Evolutionary conservation across 2,113 vertebrate genomes (phyloP), one percentile per base, ranked within the genome.

Genomic region (Garra rufa): DNA sequence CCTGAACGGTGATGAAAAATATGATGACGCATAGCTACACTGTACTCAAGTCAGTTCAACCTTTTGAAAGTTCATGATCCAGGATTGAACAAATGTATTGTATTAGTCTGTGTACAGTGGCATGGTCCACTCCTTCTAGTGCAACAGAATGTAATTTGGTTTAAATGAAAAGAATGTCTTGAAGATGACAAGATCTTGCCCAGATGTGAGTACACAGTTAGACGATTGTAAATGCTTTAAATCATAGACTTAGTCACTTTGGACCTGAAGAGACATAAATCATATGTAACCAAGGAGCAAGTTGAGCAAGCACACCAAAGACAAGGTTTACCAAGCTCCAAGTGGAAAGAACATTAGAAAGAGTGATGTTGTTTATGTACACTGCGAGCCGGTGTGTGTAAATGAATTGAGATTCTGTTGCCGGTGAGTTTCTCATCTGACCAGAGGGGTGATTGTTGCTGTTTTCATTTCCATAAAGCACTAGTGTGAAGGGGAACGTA

Each of bases 381-480:
- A 79, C 41, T 11, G 59, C 1, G 38, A 71, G 78, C 74, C 17
- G 50, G 76, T 79, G 79, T 85, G 86, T 83, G 84, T 83, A 83
- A 85, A 88, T 85, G 52, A 85, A 88, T 57, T 43, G 71, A 69
- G 57, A 82, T 71, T 57, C 34, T 70, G 76, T 74, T 38, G 55
- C 85, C 75, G 70, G 8, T 44, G 13, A 75, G 24, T 70, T 83
- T 81, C 63, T 57, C 46, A 63, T 81, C 74, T 85, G 44, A 67
- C 74, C 44, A 46, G 48, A 76, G 41, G 83, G 78, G 76, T 67
- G 76, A 85, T 76, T 81, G 59, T 65, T 57, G 67, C 81, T 87
- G 85, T 91, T 88, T 90, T 90, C 50, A 76, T 90, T 90, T 88
- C 88, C 85, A 89, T 86, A 84, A 91, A 89, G 52, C 85, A 75